Percentiles rank a stretch among this genome's conserved stretches.
phyloP scores from a whole-genome alignment of 2,797 vertebrate genomes.

The Avahi laniger region DNA sequence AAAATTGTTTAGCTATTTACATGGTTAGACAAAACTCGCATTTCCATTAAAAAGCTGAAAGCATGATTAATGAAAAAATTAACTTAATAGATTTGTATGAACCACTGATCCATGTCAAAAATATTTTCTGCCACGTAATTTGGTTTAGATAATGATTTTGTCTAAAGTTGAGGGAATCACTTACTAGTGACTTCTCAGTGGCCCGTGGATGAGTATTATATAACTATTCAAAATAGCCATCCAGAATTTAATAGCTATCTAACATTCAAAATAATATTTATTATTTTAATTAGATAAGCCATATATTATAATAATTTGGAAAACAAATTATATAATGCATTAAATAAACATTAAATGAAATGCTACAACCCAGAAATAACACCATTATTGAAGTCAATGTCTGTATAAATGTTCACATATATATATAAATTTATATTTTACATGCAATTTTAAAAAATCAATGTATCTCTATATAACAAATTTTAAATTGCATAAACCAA shows the following conservation, averaged over 20 bases:
- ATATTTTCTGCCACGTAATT: not conserved
- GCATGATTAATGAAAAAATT: not conserved
- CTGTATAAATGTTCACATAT: not conserved
- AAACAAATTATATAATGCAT: not conserved
- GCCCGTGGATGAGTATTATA: not conserved
- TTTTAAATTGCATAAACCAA: not conserved
- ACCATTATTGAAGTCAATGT: not conserved
- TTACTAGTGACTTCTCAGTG: not conserved
- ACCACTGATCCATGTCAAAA: not conserved
- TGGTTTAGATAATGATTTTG: not conserved
- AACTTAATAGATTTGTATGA: not conserved
- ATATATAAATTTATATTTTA: not conserved
- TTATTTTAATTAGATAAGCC: not conserved
- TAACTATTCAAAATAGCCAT: not conserved
- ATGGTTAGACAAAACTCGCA: not conserved
- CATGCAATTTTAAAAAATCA: not conserved
- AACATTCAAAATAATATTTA: not conserved
- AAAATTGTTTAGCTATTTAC: not conserved
- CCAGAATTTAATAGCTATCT: not conserved
- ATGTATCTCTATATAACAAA: not conserved
- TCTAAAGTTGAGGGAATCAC: not conserved
- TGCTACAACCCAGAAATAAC: not conserved
- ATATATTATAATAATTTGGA: not conserved
- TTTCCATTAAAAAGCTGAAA: not conserved
- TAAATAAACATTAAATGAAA: not conserved